Conservation (phyloP, 1,140 invertebrate genomes). For the Pentalonia nigronervosa region DNA sequence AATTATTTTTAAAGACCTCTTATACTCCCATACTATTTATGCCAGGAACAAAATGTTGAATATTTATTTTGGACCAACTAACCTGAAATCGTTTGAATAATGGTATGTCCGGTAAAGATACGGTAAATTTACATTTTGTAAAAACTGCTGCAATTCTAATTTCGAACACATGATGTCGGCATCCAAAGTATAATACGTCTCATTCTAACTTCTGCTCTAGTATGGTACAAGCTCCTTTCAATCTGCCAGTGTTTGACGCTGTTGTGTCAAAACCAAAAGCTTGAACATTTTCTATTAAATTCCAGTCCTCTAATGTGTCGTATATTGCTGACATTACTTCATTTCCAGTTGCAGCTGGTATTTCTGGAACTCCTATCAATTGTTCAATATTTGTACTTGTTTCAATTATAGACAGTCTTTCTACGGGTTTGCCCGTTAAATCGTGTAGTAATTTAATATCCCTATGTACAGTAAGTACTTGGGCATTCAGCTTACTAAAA, state of each 20-base stretch:
- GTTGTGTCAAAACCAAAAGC: slow-evolving; percentile 59
- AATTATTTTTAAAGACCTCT: slow-evolving; percentile 41
- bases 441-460: slow-evolving; percentile 60
- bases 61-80: slow-evolving; percentile 38
- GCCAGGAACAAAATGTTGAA: slow-evolving; percentile 48
- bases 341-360: slow-evolving; percentile 53
- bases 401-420: slow-evolving; percentile 48
- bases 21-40: slow-evolving; percentile 32
- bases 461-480: slow-evolving; percentile 59
- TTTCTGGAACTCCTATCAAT: slow-evolving; percentile 39
- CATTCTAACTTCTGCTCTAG: slow-evolving; percentile 59
- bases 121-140: slow-evolving; percentile 36
- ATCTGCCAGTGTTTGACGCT: slow-evolving; percentile 59
- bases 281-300: slow-evolving; percentile 58
- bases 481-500: slow-evolving; percentile 59
- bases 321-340: slow-evolving; percentile 43
- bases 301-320: slow-evolving; percentile 46
- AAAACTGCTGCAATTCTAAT: slow-evolving; percentile 28
- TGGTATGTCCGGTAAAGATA: slow-evolving; percentile 58
- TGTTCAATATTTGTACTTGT: slow-evolving; percentile 53
- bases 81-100: slow-evolving; percentile 59
- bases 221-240: slow-evolving; percentile 59
- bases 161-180: too few species aligned
- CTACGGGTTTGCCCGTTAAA: slow-evolving; percentile 42
- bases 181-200: slow-evolving; percentile 55